A percentile compares a stretch with the other conserved stretches of the same genome.
phyloP scores from a whole-genome alignment of 2,888 invertebrate genomes.

The Miltochrista miniata region DNA sequence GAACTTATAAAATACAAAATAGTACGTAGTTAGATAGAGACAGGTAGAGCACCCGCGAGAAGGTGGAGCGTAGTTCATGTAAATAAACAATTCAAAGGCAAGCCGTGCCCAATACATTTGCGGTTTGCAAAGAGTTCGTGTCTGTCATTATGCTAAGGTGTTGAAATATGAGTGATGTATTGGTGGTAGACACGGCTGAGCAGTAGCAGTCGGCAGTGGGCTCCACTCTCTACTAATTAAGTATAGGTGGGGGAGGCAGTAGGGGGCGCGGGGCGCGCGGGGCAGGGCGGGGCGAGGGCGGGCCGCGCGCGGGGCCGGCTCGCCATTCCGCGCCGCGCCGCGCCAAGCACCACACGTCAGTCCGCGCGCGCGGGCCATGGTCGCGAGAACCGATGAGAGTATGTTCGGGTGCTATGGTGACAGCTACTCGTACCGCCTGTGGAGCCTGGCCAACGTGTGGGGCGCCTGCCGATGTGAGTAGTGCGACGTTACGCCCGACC shows the following conservation, averaged over 20 bases:
- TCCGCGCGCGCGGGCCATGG: constrained; percentile 87
- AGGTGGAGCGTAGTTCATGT: constrained; percentile 67
- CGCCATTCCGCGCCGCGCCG: constrained; percentile 81
- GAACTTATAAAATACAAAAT: constrained; percentile 17
- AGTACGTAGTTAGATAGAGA: constrained; percentile 59
- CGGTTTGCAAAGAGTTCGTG: constrained; percentile 22
- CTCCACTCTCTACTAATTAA: constrained; percentile 71
- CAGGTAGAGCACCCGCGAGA: constrained; percentile 57
- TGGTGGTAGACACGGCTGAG: constrained; percentile 34
- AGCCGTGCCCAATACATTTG: constrained; percentile 11
- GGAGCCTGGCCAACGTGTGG: constrained; percentile 91
- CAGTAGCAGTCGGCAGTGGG: constrained; percentile 45
- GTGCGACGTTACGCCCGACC: constrained; percentile 49
- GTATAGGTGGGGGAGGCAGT: constrained; percentile 62
- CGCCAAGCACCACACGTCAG: constrained; percentile 67
- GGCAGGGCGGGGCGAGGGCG: constrained; percentile 50
- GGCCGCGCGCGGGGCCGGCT: constrained; percentile 30
- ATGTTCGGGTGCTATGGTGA: constrained; percentile 89
- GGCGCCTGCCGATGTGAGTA: constrained; percentile 90
- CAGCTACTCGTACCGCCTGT: constrained; percentile 90
- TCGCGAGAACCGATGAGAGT: constrained; percentile 91
- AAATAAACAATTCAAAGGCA: constrained; percentile 55
- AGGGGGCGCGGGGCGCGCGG: constrained; percentile 41
- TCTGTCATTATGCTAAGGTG: constrained; percentile 39
- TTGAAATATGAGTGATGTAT: constrained; percentile 33